Evolutionary conservation across 2,888 invertebrate genomes (phyloP).

Genomic region (Diarsia brunnea): DNA sequence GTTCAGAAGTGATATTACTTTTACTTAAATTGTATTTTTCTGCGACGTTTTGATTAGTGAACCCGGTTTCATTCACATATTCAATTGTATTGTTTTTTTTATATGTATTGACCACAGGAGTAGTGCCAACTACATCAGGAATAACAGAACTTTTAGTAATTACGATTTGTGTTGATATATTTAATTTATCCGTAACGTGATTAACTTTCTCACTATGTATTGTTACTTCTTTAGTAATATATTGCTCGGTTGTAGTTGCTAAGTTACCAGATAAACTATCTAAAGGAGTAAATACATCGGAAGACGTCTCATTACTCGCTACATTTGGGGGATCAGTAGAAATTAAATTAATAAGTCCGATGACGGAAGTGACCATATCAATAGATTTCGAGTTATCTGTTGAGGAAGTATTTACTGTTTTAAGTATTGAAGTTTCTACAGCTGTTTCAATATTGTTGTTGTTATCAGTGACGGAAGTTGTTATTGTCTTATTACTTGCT

Average conservation of each 20-base stretch:
- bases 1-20: neutral
- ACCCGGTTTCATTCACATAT: neutral
- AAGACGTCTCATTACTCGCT: neutral
- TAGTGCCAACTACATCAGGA: neutral
- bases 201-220: neutral
- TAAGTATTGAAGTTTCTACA: conserved; percentile 17
- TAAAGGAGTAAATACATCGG: conserved; percentile 17
- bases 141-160: conserved; percentile 1
- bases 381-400: conserved; percentile 26
- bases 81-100: neutral
- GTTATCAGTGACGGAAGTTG: conserved; percentile 10
- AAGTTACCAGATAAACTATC: conserved; percentile 5
- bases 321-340: conserved; percentile 14
- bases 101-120: neutral
- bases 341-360: conserved; percentile 38
- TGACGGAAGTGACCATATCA: conserved; percentile 26
- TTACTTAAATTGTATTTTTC: neutral
- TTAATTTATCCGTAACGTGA: conserved; percentile 6
- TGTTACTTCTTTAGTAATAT: conserved; percentile 30
- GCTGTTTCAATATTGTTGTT: conserved; percentile 1
- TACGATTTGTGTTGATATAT: conserved; percentile 2
- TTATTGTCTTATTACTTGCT: conserved; percentile 18
- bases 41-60: neutral
- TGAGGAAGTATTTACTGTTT: conserved; percentile 6
- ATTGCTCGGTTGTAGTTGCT: conserved; percentile 17